These are phyloP conservation scores for Polyploca ridens DNA, from an alignment of 2,888 invertebrate genomes.

Conservation along the genomic window DNA sequence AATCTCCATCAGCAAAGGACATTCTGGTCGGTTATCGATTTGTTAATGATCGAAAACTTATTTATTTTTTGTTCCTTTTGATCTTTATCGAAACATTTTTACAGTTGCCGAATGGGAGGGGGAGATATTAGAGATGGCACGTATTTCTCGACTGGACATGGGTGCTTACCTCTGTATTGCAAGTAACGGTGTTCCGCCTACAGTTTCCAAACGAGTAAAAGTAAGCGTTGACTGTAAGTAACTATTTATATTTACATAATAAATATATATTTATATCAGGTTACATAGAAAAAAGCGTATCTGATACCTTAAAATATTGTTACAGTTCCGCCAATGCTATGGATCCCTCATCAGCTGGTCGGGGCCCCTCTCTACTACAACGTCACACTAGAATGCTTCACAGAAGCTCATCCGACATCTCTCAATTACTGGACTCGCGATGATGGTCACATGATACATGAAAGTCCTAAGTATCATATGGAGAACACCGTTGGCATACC, in stretches of 20 bases:
- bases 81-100: slow-evolving; percentile 35
- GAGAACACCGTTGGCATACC: slow-evolving; percentile 89
- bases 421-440: slow-evolving; percentile 96
- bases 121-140: slow-evolving; percentile 91
- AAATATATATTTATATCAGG: no score
- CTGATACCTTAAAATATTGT: slow-evolving; percentile 27
- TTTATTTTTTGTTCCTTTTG: slow-evolving; percentile 25
- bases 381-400: slow-evolving; percentile 94
- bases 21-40: slow-evolving; percentile 85
- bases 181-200: slow-evolving; percentile 94
- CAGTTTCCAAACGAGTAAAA: slow-evolving; percentile 96
- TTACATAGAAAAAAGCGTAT: neutral
- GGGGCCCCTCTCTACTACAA: slow-evolving; percentile 93
- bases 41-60: slow-evolving; percentile 35
- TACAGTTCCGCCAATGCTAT: slow-evolving; percentile 95
- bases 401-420: slow-evolving; percentile 96
- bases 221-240: slow-evolving; percentile 97
- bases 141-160: slow-evolving; percentile 95
- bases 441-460: slow-evolving; percentile 95
- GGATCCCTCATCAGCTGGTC: slow-evolving; percentile 95
- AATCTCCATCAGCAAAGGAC: slow-evolving; percentile 93
- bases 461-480: slow-evolving; percentile 91
- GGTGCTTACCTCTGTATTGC: slow-evolving; percentile 97
- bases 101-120: slow-evolving; percentile 94
- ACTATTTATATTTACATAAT: neutral